Base-by-base conservation (phyloP, 2,113 vertebrate species). In the Prolemur simus region DNA sequence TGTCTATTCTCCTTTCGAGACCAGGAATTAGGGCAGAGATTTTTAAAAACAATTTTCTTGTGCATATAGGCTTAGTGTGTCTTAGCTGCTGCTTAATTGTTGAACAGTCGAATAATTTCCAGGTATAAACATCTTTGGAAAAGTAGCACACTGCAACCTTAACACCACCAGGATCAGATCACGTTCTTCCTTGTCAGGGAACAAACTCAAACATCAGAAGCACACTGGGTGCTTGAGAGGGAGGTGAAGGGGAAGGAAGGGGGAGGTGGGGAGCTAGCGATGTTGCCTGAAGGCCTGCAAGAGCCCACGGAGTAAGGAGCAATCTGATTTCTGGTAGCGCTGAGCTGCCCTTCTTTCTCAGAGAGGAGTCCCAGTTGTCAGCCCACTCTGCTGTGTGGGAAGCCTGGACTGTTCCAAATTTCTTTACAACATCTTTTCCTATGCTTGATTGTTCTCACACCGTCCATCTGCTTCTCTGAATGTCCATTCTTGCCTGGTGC, bases 171-270 rank as follows among this genome's bases (percentile, higher is more conserved):
- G 42, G 78, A 87, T 78, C 25, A 18, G 29, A 92, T 80, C 49
- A 20, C 29, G 17, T 54, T 90, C 92, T 83, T 85, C 45, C 25
- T 69, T 87, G 12, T 87, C 52, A 85, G 88, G 73, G 95, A 95
- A 82, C 29, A 95, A 94, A 71, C 68, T 25, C 63, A 74, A 85
- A 54, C 5, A 42, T 29, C 63, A 83, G 54, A 63, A 78, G 54
- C 52, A n/a, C 3, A 10, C 42, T 14, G 49, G 60, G 15, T 91
- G 39, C 84, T 49, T 29, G 58, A 69, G 58, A 71, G 29, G 32
- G 18, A 17, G 52, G 54, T 18, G 64, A 73, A 56, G 32, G 58
- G 74, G 27, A 60, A 68, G 47, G 69, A 14, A 14, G 21, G 69
- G 23, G 68, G 32, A 39, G 8, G 20, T 20, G 9, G 45, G 45